Evolutionary conservation across 2,113 vertebrate genomes (phyloP).

Genomic region (Megaceryle maxima): DNA sequence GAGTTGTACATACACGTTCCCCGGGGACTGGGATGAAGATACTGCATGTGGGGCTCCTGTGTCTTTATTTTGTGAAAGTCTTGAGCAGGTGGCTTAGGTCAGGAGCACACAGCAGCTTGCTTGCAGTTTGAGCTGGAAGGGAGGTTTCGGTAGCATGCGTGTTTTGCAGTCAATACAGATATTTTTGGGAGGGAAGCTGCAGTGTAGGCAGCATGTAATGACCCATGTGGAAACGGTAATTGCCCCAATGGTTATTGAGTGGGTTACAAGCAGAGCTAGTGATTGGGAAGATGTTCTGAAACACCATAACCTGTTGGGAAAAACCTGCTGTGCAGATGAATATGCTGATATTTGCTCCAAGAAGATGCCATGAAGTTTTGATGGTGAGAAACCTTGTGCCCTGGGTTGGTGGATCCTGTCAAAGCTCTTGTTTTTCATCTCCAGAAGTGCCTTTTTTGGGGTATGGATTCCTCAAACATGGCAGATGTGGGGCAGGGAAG

Average conservation of each 20-base stretch:
- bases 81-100: not conserved
- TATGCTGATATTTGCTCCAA: not conserved
- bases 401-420: not conserved
- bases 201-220: not conserved
- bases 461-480: not conserved
- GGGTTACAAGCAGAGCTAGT: not conserved
- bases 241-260: not conserved
- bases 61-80: not conserved
- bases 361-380: not conserved
- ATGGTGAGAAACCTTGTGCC: not conserved
- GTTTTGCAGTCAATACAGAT: not conserved
- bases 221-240: not conserved
- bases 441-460: not conserved
- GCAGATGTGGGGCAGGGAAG: not conserved
- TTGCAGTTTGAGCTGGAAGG: not conserved
- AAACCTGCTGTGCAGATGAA: not conserved
- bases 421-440: not conserved
- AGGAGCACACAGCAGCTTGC: not conserved
- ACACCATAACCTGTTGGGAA: not conserved
- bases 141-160: not conserved
- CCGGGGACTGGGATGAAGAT: not conserved
- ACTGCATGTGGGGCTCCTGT: not conserved
- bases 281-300: not conserved
- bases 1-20: not conserved
- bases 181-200: not conserved